Evolutionary conservation across 2,113 vertebrate species (phyloP).

Genomic region (Cyanoderma ruficeps): DNA sequence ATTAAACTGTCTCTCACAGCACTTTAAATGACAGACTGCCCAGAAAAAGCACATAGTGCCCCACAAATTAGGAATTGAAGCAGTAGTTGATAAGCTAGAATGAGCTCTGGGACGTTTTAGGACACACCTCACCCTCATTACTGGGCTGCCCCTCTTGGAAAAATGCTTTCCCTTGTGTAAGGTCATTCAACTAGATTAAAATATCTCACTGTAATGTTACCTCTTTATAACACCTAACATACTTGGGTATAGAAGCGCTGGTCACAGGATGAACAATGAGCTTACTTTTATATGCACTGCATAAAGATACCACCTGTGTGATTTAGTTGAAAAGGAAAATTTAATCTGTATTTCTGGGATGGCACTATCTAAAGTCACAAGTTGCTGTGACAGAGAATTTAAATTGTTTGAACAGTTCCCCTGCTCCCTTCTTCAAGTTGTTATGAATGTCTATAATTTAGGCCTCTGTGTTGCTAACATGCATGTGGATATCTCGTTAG

Average conservation of each 20-base stretch:
- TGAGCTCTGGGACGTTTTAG: conserved; percentile 53
- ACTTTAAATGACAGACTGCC: conserved; percentile 65
- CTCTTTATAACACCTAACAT: conserved; percentile 16
- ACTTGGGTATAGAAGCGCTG: neutral
- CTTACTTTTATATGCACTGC: neutral
- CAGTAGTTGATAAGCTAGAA: conserved; percentile 51
- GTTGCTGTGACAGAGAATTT: conserved; percentile 7
- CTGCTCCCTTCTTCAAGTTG: neutral
- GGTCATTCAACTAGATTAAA: conserved; percentile 63
- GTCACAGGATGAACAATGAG: neutral
- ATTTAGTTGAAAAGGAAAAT: conserved; percentile 28
- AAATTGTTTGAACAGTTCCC: neutral
- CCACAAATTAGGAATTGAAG: conserved; percentile 65
- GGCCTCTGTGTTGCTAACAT: neutral
- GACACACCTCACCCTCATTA: conserved; percentile 60
- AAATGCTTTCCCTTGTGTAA: conserved; percentile 52
- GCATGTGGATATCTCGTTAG: neutral
- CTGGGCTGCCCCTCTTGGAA: conserved; percentile 29
- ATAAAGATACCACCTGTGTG: neutral
- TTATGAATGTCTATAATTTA: conserved; percentile 29
- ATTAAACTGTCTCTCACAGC: conserved; percentile 61
- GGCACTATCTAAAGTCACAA: neutral
- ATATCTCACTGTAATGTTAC: conserved; percentile 20
- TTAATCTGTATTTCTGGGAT: neutral
- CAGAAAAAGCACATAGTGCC: conserved; percentile 49